These are phyloP conservation scores for Poeciliopsis turrubarensis DNA, from an alignment of 2,113 vertebrate species.

Conservation along the genomic window DNA sequence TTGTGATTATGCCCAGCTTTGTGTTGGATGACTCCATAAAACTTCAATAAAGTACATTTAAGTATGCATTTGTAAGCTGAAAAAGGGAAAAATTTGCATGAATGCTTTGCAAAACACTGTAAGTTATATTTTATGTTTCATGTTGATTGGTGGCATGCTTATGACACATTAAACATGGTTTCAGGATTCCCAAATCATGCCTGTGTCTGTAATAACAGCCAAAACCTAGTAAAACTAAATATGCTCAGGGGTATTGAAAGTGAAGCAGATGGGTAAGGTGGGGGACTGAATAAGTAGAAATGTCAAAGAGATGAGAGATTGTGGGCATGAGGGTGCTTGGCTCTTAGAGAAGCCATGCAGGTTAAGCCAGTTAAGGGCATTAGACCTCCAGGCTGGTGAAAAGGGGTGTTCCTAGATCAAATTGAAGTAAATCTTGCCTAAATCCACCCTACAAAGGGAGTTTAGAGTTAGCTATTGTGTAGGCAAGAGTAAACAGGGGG, in stretches of 20 bases:
- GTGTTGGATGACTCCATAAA: no score
- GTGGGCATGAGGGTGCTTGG: conserved; percentile 62
- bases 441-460: conserved; percentile 86
- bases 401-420: conserved; percentile 83
- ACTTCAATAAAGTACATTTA: background rate
- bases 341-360: conserved; percentile 78
- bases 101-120: no score
- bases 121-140: no score
- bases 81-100: background rate
- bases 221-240: conserved; percentile 50
- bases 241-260: conserved; percentile 61
- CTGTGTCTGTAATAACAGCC: conserved; percentile 66
- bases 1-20: no score
- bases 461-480: conserved; percentile 83
- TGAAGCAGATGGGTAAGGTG: conserved; percentile 14
- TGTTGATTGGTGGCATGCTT: conserved; percentile 43
- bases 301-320: conserved; percentile 58
- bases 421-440: conserved; percentile 87
- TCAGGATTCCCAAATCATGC: conserved; percentile 53
- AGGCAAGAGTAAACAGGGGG: conserved; percentile 83
- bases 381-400: conserved; percentile 90
- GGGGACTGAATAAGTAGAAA: conserved; percentile 42
- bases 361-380: conserved; percentile 86
- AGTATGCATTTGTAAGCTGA: background rate
- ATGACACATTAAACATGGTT: conserved; percentile 64